phyloP scores from a whole-genome alignment of 1,140 invertebrate species.

The Drosophila bipectinata region DNA sequence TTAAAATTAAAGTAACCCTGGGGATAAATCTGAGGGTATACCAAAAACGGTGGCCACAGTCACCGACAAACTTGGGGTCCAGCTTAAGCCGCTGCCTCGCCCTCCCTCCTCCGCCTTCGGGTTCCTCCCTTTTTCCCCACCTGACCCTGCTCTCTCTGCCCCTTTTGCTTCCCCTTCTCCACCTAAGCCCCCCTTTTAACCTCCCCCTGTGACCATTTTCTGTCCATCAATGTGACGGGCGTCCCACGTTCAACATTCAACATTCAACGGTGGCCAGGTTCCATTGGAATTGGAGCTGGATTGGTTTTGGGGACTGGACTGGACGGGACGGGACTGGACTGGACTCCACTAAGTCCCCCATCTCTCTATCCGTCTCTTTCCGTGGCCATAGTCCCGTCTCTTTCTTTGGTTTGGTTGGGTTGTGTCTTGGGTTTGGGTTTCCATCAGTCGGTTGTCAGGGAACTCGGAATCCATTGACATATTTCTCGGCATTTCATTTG shows the following conservation, averaged over 20 bases:
- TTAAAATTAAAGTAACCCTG: neutral
- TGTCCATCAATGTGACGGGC: slow-evolving; percentile 76
- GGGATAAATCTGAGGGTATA: slow-evolving; percentile 19
- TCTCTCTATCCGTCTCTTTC: slow-evolving; percentile 40
- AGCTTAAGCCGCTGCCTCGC: slow-evolving; percentile 52
- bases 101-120: neutral
- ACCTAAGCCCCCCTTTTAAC: neutral
- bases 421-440: slow-evolving; percentile 9
- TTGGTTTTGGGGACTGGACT: slow-evolving; percentile 10
- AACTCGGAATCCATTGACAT: slow-evolving; percentile 80
- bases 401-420: neutral
- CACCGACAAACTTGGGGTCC: slow-evolving; percentile 17
- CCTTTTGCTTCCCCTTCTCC: neutral
- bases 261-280: slow-evolving; percentile 16
- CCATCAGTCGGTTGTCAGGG: slow-evolving; percentile 52
- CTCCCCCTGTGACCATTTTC: slow-evolving; percentile 31
- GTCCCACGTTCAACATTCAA: slow-evolving; percentile 59
- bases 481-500: slow-evolving; percentile 71
- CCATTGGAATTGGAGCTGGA: slow-evolving; percentile 26
- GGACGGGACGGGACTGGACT: slow-evolving; percentile 26
- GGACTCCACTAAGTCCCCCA: slow-evolving; percentile 3
- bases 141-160: neutral
- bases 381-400: slow-evolving; percentile 12
- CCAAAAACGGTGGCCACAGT: slow-evolving; percentile 14
- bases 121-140: too few species aligned